phyloP scores from a whole-genome alignment of 2,113 vertebrate genomes.

The Heterotilapia buettikoferi region DNA sequence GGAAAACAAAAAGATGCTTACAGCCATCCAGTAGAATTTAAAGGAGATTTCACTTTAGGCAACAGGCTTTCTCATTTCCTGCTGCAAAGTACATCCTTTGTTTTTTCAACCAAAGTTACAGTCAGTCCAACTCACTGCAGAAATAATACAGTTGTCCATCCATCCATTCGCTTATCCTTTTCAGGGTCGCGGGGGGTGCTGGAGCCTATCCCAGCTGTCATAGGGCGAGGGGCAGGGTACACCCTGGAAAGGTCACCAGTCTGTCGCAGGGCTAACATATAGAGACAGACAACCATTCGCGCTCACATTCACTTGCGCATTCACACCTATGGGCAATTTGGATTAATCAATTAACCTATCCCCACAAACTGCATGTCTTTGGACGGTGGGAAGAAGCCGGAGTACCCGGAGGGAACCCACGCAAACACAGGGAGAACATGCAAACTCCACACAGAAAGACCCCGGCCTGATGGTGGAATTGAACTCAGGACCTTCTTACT shows the following conservation, averaged over 20 bases:
- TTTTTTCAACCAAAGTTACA: neutral
- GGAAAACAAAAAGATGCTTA: neutral
- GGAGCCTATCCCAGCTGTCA: neutral
- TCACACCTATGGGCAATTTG: neutral
- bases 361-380: neutral
- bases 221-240: rapidly evolving
- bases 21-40: neutral
- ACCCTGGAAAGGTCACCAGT: rapidly evolving
- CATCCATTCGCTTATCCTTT: neutral
- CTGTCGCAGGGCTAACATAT: neutral
- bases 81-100: neutral
- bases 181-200: neutral
- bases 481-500: neutral
- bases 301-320: neutral
- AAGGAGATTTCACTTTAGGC: neutral
- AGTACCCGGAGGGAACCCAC: neutral
- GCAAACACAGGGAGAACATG: rapidly evolving
- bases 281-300: neutral
- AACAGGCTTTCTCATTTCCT: neutral
- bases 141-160: neutral
- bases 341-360: neutral
- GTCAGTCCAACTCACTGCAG: neutral
- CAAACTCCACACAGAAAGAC: neutral
- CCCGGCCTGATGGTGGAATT: neutral
- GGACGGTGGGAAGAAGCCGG: neutral